phyloP scores from a whole-genome alignment of 1,140 invertebrate species.

The Diplogasteroides magnus region DNA sequence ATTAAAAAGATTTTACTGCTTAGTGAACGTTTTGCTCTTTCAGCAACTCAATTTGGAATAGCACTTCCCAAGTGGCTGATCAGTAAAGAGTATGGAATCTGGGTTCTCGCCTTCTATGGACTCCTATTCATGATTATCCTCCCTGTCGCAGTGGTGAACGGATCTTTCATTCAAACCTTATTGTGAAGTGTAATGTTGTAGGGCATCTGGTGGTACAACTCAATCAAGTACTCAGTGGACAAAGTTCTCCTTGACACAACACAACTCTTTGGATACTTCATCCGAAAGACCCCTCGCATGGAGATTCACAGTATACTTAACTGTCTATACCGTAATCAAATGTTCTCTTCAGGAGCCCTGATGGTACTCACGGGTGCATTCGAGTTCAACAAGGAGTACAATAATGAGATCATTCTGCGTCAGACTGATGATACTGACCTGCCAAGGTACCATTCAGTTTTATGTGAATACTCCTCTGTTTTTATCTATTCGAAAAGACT shows the following conservation, averaged over 20 bases:
- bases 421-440: slow-evolving; percentile 91
- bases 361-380: slow-evolving; percentile 92
- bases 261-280: slow-evolving; percentile 88
- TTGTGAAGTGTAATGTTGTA: slow-evolving; percentile 41
- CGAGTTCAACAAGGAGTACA: slow-evolving; percentile 89
- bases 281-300: slow-evolving; percentile 90
- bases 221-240: slow-evolving; percentile 87
- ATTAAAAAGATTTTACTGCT: neutral
- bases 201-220: slow-evolving; percentile 97
- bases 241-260: slow-evolving; percentile 87
- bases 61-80: slow-evolving; percentile 99
- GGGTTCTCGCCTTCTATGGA: slow-evolving; percentile 90
- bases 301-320: slow-evolving; percentile 66
- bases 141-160: slow-evolving; percentile 72
- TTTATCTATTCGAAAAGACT: too few relatives aligned
- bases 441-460: too few relatives aligned
- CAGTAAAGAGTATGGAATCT: slow-evolving; percentile 97
- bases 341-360: slow-evolving; percentile 66
- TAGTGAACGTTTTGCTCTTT: slow-evolving; percentile 35
- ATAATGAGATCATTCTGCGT: slow-evolving; percentile 85
- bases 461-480: too few relatives aligned
- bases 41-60: slow-evolving; percentile 95
- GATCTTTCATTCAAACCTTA: neutral
- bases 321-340: neutral
- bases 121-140: slow-evolving; percentile 95